Evolutionary conservation across 53 echinoderm and acorn worm species (phyloP), one percentile per base, ranked within the genome.

Genomic region (Echinarachnius parma): DNA sequence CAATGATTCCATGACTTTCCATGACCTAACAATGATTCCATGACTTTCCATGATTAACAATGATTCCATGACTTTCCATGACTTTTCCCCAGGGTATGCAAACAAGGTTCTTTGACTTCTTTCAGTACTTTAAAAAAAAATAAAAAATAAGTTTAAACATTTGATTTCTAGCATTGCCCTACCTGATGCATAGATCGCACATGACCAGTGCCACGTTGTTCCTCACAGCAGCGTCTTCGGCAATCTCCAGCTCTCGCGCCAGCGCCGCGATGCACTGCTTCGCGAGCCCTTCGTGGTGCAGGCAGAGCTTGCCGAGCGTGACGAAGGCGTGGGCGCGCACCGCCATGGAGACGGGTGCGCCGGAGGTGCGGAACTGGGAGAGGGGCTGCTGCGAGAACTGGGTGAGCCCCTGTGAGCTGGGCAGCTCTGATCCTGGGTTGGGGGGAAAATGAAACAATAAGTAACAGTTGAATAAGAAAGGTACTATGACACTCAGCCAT

Each of bases 131-230:
- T n/a, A n/a, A n/a, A n/a, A n/a, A n/a, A n/a, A n/a, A n/a, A n/a
- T n/a, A n/a, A n/a, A n/a, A n/a, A n/a, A n/a, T n/a, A n/a, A n/a
- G n/a, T n/a, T n/a, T n/a, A n/a, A n/a, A n/a, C n/a, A n/a, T n/a
- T n/a, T n/a, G n/a, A n/a, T n/a, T n/a, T n/a, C n/a, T n/a, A n/a
- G n/a, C n/a, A n/a, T n/a, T n/a, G n/a, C 50, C 61, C 33, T 28
- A 96, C 96, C 96, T 87, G 50, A 87, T 82, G 25, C 96, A 96
- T 3, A 96, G 75, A 46, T 91, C 96, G 66, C 91, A 96, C 96
- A 96, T 91, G 34, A 96, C 84, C 20, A 96, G 64, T 19, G 84
- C 84, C 4, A 87, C 96, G 36, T 96, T 96, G 23, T 91, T 96
- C 35, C 96, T 72, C 25, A 85, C 85, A 0, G 87, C 85, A 2